Base-by-base conservation (phyloP, 2,797 vertebrate genomes). In the Lycodopsis pacificus region DNA sequence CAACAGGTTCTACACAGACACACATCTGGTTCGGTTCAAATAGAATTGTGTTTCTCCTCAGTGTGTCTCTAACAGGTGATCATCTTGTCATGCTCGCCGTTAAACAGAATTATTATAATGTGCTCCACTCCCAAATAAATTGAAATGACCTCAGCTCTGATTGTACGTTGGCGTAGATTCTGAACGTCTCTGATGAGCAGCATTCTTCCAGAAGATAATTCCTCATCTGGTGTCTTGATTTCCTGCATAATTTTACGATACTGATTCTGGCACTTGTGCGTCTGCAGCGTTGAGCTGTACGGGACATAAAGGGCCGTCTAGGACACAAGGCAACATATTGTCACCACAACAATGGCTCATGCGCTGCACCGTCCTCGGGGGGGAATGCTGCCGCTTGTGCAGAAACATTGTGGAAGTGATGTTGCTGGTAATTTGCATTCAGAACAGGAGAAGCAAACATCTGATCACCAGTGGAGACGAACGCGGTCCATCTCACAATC, bases 361-460 rank as follows among this genome's bases (percentile, higher is more conserved):
- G 9, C 3, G 7, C 53, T 9, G 57, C 30, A 7, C 2, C 36
- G 40, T 58, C 40, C 57, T 15, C 2, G 2, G 59, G 32, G 40
- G 38, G 2, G 22, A 17, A 36, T 19, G 27, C 36, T 61, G 76
- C 42, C 2, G 5, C 42, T 53, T n/a, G 20, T 42, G 38, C 32
- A 71, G 19, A 62, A 53, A 53, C 25, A 42, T 7, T 53, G 36
- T 54, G 11, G 34, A 66, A 46, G 65, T 62, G 69, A 76, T 57
- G 42, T 53, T 56, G 19, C 8, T 38, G 2, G 48, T 64, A 2
- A 61, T 80, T 81, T 76, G 71, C 59, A 78, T 75, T 54, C 30
- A 59, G 48, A 78, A 65, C 20, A 53, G 36, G 20, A 40, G 25
- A 34, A 64, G 27, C n/a, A 1, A 19, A 32, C 51, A 40, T 61